phyloP scores from a whole-genome alignment of 2,797 vertebrate genomes.

The Characodon lateralis region DNA sequence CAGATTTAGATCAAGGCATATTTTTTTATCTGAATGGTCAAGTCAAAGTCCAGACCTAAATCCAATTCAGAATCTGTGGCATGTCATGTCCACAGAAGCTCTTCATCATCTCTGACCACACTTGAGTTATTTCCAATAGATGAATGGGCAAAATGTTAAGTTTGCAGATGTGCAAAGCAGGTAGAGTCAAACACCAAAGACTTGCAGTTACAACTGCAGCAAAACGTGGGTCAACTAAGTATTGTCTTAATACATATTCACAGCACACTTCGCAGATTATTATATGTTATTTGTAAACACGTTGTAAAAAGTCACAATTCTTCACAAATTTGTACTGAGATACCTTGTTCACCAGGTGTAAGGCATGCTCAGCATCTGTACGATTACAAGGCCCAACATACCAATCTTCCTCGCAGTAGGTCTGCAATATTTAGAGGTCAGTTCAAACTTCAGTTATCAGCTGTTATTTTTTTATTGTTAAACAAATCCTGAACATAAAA shows the following conservation, averaged over 20 bases:
- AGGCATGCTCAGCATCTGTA: slow-evolving; percentile 83
- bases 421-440: slow-evolving; percentile 43
- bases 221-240: neutral
- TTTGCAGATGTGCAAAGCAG: no score
- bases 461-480: neutral
- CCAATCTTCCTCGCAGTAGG: slow-evolving; percentile 77
- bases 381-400: slow-evolving; percentile 84
- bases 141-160: neutral
- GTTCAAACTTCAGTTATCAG: neutral
- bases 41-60: no score
- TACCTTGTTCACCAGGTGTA: slow-evolving; percentile 86
- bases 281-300: neutral
- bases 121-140: neutral
- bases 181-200: neutral
- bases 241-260: neutral
- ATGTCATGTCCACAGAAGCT: no score
- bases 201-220: no score
- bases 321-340: no score
- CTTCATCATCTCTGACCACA: no score
- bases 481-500: neutral
- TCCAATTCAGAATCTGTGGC: neutral
- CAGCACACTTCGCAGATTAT: neutral
- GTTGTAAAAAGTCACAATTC: neutral
- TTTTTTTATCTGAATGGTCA: neutral
- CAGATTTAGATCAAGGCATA: neutral